Base-by-base conservation (phyloP, 2,113 vertebrate species). In the Miniopterus natalensis region DNA sequence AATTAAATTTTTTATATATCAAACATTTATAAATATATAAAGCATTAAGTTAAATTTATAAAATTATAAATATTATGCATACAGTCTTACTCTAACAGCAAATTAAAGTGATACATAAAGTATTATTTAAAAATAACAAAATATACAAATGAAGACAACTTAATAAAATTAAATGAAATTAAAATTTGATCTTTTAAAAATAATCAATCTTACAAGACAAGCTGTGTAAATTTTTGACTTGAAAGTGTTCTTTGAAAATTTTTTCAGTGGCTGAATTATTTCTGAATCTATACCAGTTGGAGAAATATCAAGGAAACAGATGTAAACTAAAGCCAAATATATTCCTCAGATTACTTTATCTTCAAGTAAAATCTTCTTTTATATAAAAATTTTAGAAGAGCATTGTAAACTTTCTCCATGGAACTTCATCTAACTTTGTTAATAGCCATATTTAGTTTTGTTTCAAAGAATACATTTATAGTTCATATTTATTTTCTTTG, bases 11-110 rank as follows among this genome's bases (percentile, higher is more conserved):
- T 88, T 55, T 84, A 45, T 55, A 17, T 1, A 71, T 87, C 14
- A 88, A 81, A 87, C 8, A 79, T 53, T 74, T 73, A 51, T 90
- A 70, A 42, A 42, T 2, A 36, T 86, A 80, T 31, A 89, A 87
- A 92, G 9, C 63, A 95, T 49, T 61, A 94, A 78, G 25, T 45
- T n/a, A 53, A 45, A 31, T 73, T 55, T 61, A 90, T 75, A 83
- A 84, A 87, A 68, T 40, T 47, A 29, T 71, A 36, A 42, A 29
- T 79, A 36, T 65, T 86, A 68, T 84, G 31, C 42, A 36, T 47
- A 36, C 5, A 75, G 70, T 79, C 11, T 80, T 93, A 79, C 5
- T 88, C 13, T 13, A 77, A 49, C 42, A 53, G 12, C 18, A 84
- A 47, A 95, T 84, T 78, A 73, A 61, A 70, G 61, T 51, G 55